A percentile compares a stretch with the other conserved stretches of the same genome.
phyloP scores from a whole-genome alignment of 2,797 vertebrate genomes.

The Ambastaia sidthimunki region DNA sequence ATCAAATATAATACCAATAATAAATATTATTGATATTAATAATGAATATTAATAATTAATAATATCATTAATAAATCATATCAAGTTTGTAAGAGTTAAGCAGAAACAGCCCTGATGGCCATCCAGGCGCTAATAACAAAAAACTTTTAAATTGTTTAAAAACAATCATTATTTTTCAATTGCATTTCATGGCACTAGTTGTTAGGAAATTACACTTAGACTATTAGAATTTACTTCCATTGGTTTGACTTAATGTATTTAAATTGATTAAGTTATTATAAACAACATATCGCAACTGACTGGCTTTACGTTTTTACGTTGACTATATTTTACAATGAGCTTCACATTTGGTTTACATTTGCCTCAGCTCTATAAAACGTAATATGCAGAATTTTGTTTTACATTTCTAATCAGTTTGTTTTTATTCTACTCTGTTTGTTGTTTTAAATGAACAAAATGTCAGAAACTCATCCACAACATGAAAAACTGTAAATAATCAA shows the following conservation, averaged over 20 bases:
- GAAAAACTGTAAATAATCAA: not conserved
- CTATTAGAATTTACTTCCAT: not conserved
- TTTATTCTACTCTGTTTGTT: not conserved
- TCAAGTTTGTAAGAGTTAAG: too few species aligned
- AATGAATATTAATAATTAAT: too few species aligned
- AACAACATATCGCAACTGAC: not conserved
- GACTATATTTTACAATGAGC: not conserved
- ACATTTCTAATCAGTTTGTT: too few species aligned
- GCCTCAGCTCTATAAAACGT: not conserved
- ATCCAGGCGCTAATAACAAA: constrained; percentile 6
- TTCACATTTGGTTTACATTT: not conserved
- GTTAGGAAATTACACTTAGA: not conserved
- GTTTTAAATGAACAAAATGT: not conserved
- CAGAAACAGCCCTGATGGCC: not conserved
- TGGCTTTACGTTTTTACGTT: not conserved
- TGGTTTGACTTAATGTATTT: not conserved
- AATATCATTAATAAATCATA: too few species aligned
- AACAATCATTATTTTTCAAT: not conserved
- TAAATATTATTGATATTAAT: too few species aligned
- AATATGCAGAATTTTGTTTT: not conserved
- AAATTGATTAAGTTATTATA: not conserved
- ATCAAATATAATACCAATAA: constrained; percentile 12
- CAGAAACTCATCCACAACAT: constrained; percentile 9
- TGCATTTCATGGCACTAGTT: not conserved
- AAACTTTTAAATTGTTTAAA: not conserved